Evolutionary conservation across 2,888 invertebrate genomes (phyloP).

Genomic region (Cantharis rustica): DNA sequence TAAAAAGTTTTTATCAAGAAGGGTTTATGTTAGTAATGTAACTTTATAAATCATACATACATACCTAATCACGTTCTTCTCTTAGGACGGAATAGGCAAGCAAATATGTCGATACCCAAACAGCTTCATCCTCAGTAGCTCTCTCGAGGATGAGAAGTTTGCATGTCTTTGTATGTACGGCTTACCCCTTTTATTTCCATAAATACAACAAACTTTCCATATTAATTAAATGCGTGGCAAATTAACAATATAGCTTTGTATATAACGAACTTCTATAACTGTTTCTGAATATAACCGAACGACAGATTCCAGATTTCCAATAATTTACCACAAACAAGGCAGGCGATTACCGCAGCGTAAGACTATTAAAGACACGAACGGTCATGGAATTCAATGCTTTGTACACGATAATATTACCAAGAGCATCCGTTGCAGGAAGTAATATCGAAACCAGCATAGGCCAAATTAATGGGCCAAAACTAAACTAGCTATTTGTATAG

Average conservation of each 20-base stretch:
- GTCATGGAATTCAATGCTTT: conserved; percentile 51
- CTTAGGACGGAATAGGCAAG: no score
- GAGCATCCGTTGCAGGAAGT: conserved; percentile 40
- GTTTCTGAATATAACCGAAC: background rate
- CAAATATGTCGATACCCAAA: no score
- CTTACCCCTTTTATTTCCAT: no score
- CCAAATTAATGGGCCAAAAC: conserved; percentile 40
- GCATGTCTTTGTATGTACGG: no score
- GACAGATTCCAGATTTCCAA: conserved; percentile 31
- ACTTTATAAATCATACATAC: conserved; percentile 20
- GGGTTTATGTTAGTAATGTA: conserved; percentile 34
- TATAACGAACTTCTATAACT: background rate
- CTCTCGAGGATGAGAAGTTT: no score
- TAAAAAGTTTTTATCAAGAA: conserved; percentile 32
- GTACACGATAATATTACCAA: conserved; percentile 44
- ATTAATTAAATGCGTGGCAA: background rate
- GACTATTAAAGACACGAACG: conserved; percentile 52
- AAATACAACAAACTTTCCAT: conserved; percentile 21
- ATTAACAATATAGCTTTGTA: background rate
- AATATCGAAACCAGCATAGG: conserved; percentile 27
- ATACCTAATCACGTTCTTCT: no score
- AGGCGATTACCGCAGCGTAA: conserved; percentile 46
- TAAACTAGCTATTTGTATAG: conserved; percentile 40
- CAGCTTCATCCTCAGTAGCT: no score
- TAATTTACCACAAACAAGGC: conserved; percentile 52